Evolutionary conservation across 2,888 invertebrate genomes (phyloP).

Genomic region (Nowickia ferox): DNA sequence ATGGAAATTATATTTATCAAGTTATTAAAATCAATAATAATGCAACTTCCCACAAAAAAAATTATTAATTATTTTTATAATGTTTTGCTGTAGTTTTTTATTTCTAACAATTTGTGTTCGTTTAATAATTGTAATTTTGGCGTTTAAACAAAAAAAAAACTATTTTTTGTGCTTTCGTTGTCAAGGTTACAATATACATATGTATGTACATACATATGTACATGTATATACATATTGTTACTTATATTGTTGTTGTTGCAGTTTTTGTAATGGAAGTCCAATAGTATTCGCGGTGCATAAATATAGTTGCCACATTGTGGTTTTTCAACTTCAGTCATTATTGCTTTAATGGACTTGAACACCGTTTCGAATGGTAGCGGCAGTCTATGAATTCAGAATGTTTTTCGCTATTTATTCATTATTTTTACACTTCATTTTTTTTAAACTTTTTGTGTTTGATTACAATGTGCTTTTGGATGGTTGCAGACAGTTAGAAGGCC

Average conservation of each 20-base stretch:
- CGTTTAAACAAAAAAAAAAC: not conserved
- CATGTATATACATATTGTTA: constrained; percentile 51
- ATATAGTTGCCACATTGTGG: constrained; percentile 66
- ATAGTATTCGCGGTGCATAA: constrained; percentile 17
- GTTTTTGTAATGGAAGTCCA: constrained; percentile 39
- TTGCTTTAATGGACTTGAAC: constrained; percentile 71
- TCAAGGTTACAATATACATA: no score
- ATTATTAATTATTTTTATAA: no score
- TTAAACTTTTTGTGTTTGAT: no score
- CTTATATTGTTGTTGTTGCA: constrained; percentile 6
- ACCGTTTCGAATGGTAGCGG: constrained; percentile 1
- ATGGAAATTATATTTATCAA: no score
- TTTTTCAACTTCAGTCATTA: constrained; percentile 65
- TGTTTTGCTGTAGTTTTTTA: no score
- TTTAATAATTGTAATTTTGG: no score
- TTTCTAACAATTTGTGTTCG: no score
- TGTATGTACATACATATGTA: no score
- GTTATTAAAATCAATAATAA: no score
- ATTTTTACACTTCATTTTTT: constrained; percentile 1
- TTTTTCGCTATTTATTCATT: constrained; percentile 23
- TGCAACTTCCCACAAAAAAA: no score
- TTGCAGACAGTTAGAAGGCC: constrained; percentile 41
- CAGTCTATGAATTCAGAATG: constrained; percentile 59
- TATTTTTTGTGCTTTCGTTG: constrained; percentile 63
- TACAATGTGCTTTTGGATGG: constrained; percentile 9